These are phyloP conservation scores for Manis pentadactyla DNA, from an alignment of 2,797 vertebrate genomes.

Conservation along the genomic window DNA sequence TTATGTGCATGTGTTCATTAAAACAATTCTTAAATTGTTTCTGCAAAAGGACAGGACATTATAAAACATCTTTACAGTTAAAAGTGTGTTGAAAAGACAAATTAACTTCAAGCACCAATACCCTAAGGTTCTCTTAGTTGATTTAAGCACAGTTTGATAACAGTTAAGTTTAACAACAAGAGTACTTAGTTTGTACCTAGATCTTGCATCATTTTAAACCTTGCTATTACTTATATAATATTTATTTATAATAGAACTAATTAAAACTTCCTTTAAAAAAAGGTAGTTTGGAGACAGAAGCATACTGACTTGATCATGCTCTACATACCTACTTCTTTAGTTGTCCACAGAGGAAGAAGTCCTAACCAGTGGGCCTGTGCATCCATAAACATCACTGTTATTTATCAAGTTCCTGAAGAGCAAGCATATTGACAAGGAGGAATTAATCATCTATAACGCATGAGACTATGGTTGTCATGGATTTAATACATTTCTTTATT, in stretches of 20 bases:
- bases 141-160: neutral
- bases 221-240: neutral
- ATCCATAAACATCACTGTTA: neutral
- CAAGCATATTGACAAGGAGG: neutral
- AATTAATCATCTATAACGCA: neutral
- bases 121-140: neutral
- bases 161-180: constrained; percentile 22
- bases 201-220: constrained; percentile 35
- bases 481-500: neutral
- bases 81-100: constrained; percentile 33
- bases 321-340: neutral
- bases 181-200: constrained; percentile 9
- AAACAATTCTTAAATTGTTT: constrained; percentile 37
- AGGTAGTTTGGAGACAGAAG: neutral
- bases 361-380: neutral
- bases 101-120: constrained; percentile 45
- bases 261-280: constrained; percentile 19
- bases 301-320: neutral
- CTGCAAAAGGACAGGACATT: constrained; percentile 30
- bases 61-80: constrained; percentile 6
- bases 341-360: neutral
- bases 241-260: constrained; percentile 45
- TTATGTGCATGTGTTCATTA: neutral
- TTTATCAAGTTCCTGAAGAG: neutral
- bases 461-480: neutral